Percentiles rank a stretch among this genome's conserved stretches.
phyloP scores from a whole-genome alignment of 2,888 invertebrate species.

The Scotopteryx bipunctaria region DNA sequence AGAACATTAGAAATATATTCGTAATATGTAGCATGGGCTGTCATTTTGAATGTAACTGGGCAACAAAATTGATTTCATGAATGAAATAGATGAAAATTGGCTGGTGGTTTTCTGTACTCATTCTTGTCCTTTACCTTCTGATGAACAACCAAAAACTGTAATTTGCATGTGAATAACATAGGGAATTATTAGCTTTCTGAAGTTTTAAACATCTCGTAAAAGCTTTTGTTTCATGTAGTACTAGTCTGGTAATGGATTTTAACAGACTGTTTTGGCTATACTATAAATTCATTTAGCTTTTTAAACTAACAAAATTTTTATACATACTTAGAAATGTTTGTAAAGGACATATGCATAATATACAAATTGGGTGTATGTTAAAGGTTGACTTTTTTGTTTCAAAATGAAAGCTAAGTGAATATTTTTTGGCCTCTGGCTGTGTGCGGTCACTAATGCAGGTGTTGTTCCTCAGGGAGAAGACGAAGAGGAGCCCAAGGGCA shows the following conservation, averaged over 20 bases:
- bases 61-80: slow-evolving; percentile 20
- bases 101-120: slow-evolving; percentile 81
- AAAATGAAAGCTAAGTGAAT: neutral
- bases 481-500: slow-evolving; percentile 91
- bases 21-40: slow-evolving; percentile 44
- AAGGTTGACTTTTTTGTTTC: neutral
- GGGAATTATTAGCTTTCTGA: neutral
- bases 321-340: too few relatives aligned
- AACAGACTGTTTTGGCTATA: neutral
- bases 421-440: neutral
- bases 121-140: slow-evolving; percentile 77
- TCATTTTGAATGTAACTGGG: slow-evolving; percentile 53
- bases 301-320: too few relatives aligned
- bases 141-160: slow-evolving; percentile 41
- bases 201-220: neutral
- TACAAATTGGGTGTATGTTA: neutral
- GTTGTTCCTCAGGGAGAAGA: slow-evolving; percentile 83
- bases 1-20: slow-evolving; percentile 1
- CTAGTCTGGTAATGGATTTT: neutral
- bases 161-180: slow-evolving; percentile 11
- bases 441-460: neutral
- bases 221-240: neutral
- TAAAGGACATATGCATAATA: too few relatives aligned
- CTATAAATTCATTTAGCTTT: too few relatives aligned
- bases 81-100: slow-evolving; percentile 51